Conservation (phyloP, 2,113 vertebrate species). For the Etheostoma spectabile region DNA sequence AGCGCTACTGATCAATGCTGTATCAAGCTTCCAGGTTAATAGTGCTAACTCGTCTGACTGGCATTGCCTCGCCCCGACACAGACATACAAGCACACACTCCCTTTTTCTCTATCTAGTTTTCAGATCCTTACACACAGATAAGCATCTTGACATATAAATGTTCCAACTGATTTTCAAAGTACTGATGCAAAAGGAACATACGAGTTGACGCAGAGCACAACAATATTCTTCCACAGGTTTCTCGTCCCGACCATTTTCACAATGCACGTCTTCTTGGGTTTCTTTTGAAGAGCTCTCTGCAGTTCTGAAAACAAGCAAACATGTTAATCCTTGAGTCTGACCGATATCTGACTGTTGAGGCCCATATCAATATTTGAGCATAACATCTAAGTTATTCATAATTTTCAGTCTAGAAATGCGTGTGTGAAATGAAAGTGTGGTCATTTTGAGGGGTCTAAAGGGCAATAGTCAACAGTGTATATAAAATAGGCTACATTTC, state of each 20-base stretch:
- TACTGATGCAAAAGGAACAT: constrained; percentile 73
- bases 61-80: constrained; percentile 21
- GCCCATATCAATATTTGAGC: neutral
- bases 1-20: constrained; percentile 54
- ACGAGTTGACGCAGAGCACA: constrained; percentile 98
- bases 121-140: neutral
- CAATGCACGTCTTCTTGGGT: constrained; percentile 94
- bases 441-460: neutral
- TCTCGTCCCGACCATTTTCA: constrained; percentile 95
- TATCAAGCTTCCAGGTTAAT: constrained; percentile 52
- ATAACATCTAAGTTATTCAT: neutral
- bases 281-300: constrained; percentile 89
- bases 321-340: neutral
- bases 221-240: constrained; percentile 99
- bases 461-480: too few relatives aligned
- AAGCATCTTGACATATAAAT: neutral
- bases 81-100: constrained; percentile 6
- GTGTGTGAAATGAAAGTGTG: too few relatives aligned
- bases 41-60: constrained; percentile 25
- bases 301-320: constrained; percentile 85
- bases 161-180: neutral
- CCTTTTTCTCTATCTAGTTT: neutral
- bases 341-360: neutral
- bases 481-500: neutral
- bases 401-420: neutral